Evolutionary conservation across 2,113 vertebrate species (phyloP).

Genomic region (Halichoerus grypus): DNA sequence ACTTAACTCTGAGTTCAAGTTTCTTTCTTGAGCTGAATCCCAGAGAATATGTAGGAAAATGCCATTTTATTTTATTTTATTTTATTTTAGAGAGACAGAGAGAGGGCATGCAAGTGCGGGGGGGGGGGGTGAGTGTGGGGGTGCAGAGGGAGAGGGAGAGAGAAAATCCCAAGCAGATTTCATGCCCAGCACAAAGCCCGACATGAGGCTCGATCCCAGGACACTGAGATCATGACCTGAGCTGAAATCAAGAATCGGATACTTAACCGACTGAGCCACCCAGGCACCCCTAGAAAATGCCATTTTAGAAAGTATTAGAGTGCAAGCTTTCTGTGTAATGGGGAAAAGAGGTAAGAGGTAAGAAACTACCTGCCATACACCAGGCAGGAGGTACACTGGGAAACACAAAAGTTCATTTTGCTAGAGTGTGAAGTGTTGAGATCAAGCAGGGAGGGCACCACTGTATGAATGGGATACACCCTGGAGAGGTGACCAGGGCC

Average conservation of each 20-base stretch:
- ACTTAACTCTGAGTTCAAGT: neutral
- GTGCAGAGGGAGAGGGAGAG: neutral
- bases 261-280: neutral
- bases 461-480: too few relatives aligned
- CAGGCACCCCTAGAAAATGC: neutral
- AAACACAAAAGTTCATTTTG: neutral
- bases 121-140: accelerated
- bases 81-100: neutral
- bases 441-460: accelerated
- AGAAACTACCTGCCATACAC: neutral
- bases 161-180: neutral
- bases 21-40: neutral
- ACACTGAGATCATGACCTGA: neutral
- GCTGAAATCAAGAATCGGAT: neutral
- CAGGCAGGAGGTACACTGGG: accelerated
- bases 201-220: neutral
- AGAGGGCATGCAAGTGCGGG: neutral
- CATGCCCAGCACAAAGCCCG: neutral
- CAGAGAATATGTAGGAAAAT: neutral
- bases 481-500: neutral
- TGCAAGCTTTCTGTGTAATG: neutral
- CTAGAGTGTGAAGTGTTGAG: accelerated
- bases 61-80: neutral
- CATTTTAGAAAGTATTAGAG: neutral
- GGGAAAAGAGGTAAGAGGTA: neutral